Evolutionary conservation across 1,140 invertebrate species (phyloP).

Genomic region (Lysiphlebus fabarum): DNA sequence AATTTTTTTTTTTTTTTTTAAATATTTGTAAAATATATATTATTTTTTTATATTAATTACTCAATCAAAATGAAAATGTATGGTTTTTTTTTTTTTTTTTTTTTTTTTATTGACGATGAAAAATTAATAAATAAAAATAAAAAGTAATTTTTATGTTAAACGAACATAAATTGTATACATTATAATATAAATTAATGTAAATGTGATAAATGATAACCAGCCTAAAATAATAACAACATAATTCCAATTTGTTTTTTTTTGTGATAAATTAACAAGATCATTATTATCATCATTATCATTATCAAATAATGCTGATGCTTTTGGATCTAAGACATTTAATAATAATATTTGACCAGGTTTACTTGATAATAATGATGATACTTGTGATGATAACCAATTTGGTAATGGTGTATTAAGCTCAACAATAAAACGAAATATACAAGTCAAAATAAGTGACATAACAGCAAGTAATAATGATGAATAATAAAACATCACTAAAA

Average conservation of each 20-base stretch:
- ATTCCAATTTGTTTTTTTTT: constrained; percentile 22
- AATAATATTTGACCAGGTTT: constrained; percentile 38
- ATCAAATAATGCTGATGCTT: constrained; percentile 34
- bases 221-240: constrained; percentile 22
- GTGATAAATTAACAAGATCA: constrained; percentile 28
- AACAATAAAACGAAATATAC: constrained; percentile 38
- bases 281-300: constrained; percentile 39
- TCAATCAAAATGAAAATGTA: constrained; percentile 15
- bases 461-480: constrained; percentile 47
- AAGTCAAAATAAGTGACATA: constrained; percentile 49
- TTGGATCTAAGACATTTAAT: constrained; percentile 40
- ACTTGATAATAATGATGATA: constrained; percentile 31
- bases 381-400: constrained; percentile 28
- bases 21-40: constrained; percentile 5
- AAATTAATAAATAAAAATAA: background rate
- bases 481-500: constrained; percentile 51
- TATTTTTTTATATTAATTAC: background rate
- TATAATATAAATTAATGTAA: constrained; percentile 25
- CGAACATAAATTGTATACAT: constrained; percentile 19
- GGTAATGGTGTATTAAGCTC: constrained; percentile 27
- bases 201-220: constrained; percentile 22
- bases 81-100: constrained; percentile 1
- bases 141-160: constrained; percentile 3
- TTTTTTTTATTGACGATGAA: background rate
- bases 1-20: too few relatives aligned